phyloP scores from a whole-genome alignment of 2,797 vertebrate species.

The Arremon aurantiirostris region DNA sequence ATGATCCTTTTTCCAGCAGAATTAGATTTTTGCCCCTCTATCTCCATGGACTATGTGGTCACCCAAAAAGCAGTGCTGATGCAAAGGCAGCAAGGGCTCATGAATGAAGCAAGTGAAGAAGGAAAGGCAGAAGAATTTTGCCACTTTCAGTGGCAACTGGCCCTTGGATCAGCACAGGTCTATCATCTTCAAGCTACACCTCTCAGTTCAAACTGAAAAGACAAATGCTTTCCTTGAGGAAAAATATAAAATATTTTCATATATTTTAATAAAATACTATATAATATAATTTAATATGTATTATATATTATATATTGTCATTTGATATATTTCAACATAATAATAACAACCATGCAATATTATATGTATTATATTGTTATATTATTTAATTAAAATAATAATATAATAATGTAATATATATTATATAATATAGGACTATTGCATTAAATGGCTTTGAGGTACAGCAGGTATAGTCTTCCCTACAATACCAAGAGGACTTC shows the following conservation, averaged over 20 bases:
- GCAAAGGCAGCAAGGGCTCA: background rate
- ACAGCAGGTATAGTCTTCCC: background rate
- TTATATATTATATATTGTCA: background rate
- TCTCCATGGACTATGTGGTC: background rate
- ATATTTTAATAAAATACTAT: background rate
- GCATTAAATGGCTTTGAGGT: background rate
- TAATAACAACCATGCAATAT: no score
- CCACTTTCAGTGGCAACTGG: background rate
- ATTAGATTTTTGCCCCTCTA: background rate
- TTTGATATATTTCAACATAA: no score
- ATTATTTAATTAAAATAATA: background rate
- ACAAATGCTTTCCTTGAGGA: background rate
- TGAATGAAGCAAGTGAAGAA: background rate
- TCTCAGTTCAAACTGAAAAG: background rate
- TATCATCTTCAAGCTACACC: background rate
- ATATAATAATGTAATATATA: background rate
- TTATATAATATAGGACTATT: background rate
- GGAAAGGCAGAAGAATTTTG: background rate
- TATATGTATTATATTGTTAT: no score
- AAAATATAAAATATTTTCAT: background rate
- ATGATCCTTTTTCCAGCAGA: background rate
- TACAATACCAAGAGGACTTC: background rate
- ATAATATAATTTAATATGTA: no score
- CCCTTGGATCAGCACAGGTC: background rate
- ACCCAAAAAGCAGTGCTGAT: background rate